Conservation (phyloP, 2,113 vertebrate genomes). For the Lamprologus lemairii region DNA sequence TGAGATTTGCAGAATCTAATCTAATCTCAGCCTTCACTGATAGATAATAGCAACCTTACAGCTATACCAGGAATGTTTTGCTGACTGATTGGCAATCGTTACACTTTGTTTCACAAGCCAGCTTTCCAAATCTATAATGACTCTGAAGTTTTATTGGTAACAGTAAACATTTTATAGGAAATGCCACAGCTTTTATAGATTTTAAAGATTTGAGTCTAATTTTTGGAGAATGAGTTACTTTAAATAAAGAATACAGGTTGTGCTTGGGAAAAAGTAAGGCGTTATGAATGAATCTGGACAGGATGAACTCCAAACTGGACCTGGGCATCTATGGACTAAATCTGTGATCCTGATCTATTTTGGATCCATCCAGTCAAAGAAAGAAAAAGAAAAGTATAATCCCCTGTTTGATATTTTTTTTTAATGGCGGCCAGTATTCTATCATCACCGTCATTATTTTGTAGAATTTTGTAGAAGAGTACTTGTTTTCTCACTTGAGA, state of each 20-base stretch:
- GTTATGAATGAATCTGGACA: not conserved
- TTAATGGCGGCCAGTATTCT: not conserved
- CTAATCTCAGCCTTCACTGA: not conserved
- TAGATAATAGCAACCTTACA: not conserved
- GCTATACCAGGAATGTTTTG: not conserved
- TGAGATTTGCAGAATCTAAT: not conserved
- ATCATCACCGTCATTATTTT: not conserved
- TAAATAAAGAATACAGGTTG: not conserved
- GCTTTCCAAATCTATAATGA: not conserved
- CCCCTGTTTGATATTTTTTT: not conserved
- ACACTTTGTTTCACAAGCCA: not conserved
- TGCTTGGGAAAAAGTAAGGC: not conserved
- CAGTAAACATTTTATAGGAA: not conserved
- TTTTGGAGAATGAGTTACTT: not conserved
- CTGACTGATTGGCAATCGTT: accelerated
- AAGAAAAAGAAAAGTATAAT: not conserved
- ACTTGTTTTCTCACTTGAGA: not conserved
- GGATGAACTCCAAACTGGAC: not conserved
- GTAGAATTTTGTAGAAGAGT: not conserved
- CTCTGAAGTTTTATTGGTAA: not conserved
- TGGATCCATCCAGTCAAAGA: not conserved
- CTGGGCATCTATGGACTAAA: not conserved
- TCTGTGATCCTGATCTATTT: not conserved
- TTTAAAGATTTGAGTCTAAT: not conserved
- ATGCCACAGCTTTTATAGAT: accelerated